Conservation (phyloP, 2,888 invertebrate genomes). For the Lysandra bellargus region DNA sequence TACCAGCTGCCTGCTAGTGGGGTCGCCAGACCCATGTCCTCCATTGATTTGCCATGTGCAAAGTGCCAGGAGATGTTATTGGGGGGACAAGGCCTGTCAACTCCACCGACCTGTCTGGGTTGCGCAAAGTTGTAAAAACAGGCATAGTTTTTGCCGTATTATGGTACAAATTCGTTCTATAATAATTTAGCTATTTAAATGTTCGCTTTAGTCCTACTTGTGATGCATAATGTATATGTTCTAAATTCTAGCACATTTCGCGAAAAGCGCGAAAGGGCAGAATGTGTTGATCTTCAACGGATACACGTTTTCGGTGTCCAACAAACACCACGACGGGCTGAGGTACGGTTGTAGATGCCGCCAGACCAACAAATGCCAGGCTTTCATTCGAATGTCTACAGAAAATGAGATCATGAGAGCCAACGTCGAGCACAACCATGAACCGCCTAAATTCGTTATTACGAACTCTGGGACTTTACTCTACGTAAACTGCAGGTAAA, state of each 20-base stretch:
- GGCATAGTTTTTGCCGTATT: too few relatives aligned
- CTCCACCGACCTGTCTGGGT: too few relatives aligned
- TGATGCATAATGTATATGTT: neutral
- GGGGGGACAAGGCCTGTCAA: too few relatives aligned
- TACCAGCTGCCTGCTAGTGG: too few relatives aligned
- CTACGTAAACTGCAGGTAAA: neutral
- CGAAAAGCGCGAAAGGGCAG: constrained; percentile 40
- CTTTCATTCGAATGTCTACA: constrained; percentile 48
- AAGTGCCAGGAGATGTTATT: too few relatives aligned
- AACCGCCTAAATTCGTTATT: constrained; percentile 42
- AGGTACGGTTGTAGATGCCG: constrained; percentile 47
- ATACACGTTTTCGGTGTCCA: constrained; percentile 49
- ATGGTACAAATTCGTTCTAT: too few relatives aligned
- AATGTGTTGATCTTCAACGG: constrained; percentile 45
- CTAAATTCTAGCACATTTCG: constrained; percentile 39
- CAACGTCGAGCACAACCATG: constrained; percentile 38
- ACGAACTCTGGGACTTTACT: constrained; percentile 42
- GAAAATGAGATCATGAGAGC: constrained; percentile 45
- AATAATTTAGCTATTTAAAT: too few relatives aligned
- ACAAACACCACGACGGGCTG: constrained; percentile 40
- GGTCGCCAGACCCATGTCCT: too few relatives aligned
- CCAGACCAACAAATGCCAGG: constrained; percentile 48
- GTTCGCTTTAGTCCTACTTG: too few relatives aligned
- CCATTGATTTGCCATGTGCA: too few relatives aligned
- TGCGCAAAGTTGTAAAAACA: too few relatives aligned